Evolutionary conservation across 1,140 invertebrate genomes (phyloP).

Genomic region (Thalassaphorura encarpata): DNA sequence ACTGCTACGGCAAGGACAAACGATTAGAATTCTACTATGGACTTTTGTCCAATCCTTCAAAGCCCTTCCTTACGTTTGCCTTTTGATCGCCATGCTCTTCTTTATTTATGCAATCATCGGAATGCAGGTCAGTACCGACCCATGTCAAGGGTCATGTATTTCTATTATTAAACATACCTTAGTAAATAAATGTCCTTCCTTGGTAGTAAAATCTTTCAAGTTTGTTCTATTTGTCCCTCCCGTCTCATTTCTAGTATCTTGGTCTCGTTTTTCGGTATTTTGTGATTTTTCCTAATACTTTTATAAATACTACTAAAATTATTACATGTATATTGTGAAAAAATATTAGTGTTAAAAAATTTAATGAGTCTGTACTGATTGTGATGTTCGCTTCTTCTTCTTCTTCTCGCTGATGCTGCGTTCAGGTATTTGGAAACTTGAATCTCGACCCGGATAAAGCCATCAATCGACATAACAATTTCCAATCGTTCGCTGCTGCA

Average conservation of each 20-base stretch:
- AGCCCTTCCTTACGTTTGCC: conserved; percentile 99
- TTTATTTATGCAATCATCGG: conserved; percentile 99
- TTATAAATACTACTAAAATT: not conserved
- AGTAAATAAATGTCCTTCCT: too few species aligned
- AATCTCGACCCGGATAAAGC: conserved; percentile 72
- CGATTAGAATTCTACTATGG: conserved; percentile 98
- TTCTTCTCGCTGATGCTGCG: too few species aligned
- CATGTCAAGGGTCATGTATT: too few species aligned
- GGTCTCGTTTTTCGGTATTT: too few species aligned
- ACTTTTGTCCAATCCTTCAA: conserved; percentile 99
- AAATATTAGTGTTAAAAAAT: too few species aligned
- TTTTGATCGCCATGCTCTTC: conserved; percentile 99
- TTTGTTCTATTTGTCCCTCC: too few species aligned
- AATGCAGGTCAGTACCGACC: conserved; percentile 78
- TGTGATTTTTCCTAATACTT: too few species aligned
- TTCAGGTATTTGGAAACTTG: conserved; percentile 86
- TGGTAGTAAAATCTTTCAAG: too few species aligned
- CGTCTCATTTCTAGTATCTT: too few species aligned
- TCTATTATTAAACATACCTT: too few species aligned
- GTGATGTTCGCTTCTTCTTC: not conserved
- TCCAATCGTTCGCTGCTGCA: conserved; percentile 86
- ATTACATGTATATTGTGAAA: too few species aligned
- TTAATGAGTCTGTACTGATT: too few species aligned
- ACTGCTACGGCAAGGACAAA: conserved; percentile 96
- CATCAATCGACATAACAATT: conserved; percentile 94